These are phyloP conservation scores for Apodemus sylvaticus DNA, from an alignment of 2,113 vertebrate species.

Conservation along the genomic window DNA sequence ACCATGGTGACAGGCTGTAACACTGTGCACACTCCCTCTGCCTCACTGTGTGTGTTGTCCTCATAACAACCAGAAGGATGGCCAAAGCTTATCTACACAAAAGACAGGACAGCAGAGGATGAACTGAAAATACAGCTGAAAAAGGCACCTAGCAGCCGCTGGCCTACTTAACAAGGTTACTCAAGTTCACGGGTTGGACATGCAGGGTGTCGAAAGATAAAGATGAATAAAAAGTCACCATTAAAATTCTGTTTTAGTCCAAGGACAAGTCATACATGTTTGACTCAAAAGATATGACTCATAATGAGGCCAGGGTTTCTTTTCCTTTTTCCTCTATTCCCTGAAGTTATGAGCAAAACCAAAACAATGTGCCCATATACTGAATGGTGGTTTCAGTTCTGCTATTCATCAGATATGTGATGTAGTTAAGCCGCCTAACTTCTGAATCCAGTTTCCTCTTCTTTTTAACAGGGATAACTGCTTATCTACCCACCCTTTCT, in stretches of 20 bases:
- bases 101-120: constrained; percentile 27
- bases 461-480: background rate
- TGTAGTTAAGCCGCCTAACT: background rate
- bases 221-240: constrained; percentile 55
- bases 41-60: background rate
- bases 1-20: background rate
- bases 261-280: constrained; percentile 48
- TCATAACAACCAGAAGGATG: background rate
- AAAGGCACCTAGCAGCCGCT: constrained; percentile 33
- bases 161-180: constrained; percentile 55
- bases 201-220: constrained; percentile 49
- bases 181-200: constrained; percentile 53
- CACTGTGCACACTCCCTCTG: background rate
- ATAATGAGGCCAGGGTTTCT: background rate
- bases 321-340: constrained; percentile 56
- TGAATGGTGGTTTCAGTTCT: background rate
- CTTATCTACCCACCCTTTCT: background rate
- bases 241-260: constrained; percentile 55
- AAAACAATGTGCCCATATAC: background rate
- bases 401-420: background rate
- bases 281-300: constrained; percentile 56
- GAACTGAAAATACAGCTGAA: constrained; percentile 60
- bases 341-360: constrained; percentile 47
- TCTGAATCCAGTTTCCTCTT: constrained; percentile 37
- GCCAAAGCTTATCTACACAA: constrained; percentile 60